Base-by-base conservation (phyloP, 2,113 vertebrate species). In the Myrmophylax atrothorax region DNA sequence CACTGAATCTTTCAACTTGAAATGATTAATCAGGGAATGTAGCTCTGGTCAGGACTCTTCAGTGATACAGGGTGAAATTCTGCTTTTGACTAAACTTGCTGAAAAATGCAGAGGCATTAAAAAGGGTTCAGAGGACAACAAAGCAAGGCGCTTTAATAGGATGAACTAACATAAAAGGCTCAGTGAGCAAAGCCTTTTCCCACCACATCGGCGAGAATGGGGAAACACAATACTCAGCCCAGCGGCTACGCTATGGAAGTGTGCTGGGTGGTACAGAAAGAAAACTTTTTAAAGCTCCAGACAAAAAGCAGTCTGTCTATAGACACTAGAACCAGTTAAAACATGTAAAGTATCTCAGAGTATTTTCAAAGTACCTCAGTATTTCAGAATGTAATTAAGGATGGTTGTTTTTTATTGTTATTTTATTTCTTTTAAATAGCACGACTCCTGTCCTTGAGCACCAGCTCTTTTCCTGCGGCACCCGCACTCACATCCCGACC, bases 111-210 rank as follows among this genome's bases (percentile, higher is more conserved):
- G 81, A 92, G 81, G 84, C 95, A 84, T 91, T 80, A 80, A 76
- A 94, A 91, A 95, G 96, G 76, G 80, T 78, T 95, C 95, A 90
- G 90, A 60, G 83, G 78, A 90, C 69, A 96, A 97, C 96, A 97
- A 97, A 97, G 94, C 80, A 35, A 84, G 86, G 78, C 55, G 46
- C 92, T 96, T 95, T 94, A 94, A 93, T 90, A 67, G 94, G 94
- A 96, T 92, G 88, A 97, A 90, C 79, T 47, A 49, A 92, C 70
- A 95, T 69, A 95, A 95, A 96, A 93, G 81, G 81, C 59, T 82
- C 89, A 95, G 87, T 31, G 76, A 78, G 62, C 60, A 38, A 44
- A 95, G 78, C 72, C 82, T 84, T 95, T 97, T 97, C 95, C 94
- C 96, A 94, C 55, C 93, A 81, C 84, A 80, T 49, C 16, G 82